Base-by-base conservation (phyloP, 2,113 vertebrate species). In the Ptychochromis oligacanthus region DNA sequence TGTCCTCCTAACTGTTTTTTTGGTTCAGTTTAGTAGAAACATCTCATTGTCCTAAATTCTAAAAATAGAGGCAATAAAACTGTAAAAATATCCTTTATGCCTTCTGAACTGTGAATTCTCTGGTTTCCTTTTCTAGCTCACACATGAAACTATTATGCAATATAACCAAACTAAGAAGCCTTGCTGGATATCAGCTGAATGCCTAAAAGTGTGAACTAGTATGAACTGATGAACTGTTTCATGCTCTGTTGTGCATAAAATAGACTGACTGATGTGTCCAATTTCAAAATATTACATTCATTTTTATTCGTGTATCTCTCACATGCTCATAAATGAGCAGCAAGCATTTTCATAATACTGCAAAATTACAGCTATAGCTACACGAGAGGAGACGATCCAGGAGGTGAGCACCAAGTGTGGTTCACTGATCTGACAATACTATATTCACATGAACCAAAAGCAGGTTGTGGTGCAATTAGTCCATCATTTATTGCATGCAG, bases 371-470 rank as follows among this genome's bases (percentile, higher is more conserved):
- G 64, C 49, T 54, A 20, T 18, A 55, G 54, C 43, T 31, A 20
- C 26, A 2, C 31, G 4, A 0, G 28, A 6, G 49, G 24, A 43
- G 8, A 46, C 18, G 17, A 9, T 67, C 64, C 38, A 67, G 8
- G 5, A 67, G 22, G 40, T 9, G 0, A 67, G 40, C 64, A 18
- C 46, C 40, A 0, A 18, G 38, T 0, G 7, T 38, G 64, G 40
- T 4, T 46, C 40, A 67, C 40, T 18, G 64, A 46, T 46, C 64
- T 67, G 64, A 72, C 54, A 55, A n/a, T 20, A 18, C 10, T 17
- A 72, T 20, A 31, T 52, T 52, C 1, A 31, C 65, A 20, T 20
- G 43, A 24, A 31, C 49, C 17, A 0, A 72, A 0, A 72, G 2
- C 20, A 70, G 0, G 6, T 13, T 46, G 43, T 5, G 1, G 43